Conservation (phyloP, 1,140 invertebrate species). For the Stegodyphus mimosarum region DNA sequence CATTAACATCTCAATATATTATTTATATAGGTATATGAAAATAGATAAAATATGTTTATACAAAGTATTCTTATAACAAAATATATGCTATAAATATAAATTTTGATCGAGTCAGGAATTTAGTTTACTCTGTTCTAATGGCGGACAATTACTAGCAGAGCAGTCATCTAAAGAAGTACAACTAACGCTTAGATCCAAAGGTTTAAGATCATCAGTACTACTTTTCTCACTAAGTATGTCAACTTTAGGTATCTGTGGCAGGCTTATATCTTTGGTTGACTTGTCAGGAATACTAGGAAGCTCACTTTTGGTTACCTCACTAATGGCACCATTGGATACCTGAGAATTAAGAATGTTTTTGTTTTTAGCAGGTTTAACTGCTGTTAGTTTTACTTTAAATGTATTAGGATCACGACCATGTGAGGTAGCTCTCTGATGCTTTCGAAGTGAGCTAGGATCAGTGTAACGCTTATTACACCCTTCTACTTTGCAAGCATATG, state of each 20-base stretch:
- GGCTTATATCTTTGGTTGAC: slow-evolving; percentile 40
- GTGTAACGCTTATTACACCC: slow-evolving; percentile 93
- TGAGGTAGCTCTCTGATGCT: slow-evolving; percentile 73
- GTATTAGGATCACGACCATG: slow-evolving; percentile 53
- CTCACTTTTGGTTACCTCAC: slow-evolving; percentile 10
- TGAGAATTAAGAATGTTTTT: slow-evolving; percentile 39
- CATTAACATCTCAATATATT: slow-evolving; percentile 41
- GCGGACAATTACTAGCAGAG: slow-evolving; percentile 13
- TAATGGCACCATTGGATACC: slow-evolving; percentile 30
- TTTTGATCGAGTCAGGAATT: slow-evolving; percentile 49
- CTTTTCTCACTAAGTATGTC: neutral
- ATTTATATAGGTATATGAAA: slow-evolving; percentile 58
- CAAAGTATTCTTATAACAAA: slow-evolving; percentile 53
- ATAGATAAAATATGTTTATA: slow-evolving; percentile 54
- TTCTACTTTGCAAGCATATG: slow-evolving; percentile 89
- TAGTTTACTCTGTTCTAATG: slow-evolving; percentile 21
- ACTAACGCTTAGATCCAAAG: slow-evolving; percentile 52
- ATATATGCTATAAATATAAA: slow-evolving; percentile 55
- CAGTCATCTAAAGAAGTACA: slow-evolving; percentile 32
- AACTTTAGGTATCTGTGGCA: neutral
- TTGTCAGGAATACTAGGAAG: slow-evolving; percentile 16
- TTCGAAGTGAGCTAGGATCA: slow-evolving; percentile 92
- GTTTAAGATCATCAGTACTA: slow-evolving; percentile 36
- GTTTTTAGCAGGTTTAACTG: slow-evolving; percentile 21
- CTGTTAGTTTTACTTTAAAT: slow-evolving; percentile 30